Base-by-base conservation (phyloP, 2,888 invertebrate genomes). In the Spialia ferax region DNA sequence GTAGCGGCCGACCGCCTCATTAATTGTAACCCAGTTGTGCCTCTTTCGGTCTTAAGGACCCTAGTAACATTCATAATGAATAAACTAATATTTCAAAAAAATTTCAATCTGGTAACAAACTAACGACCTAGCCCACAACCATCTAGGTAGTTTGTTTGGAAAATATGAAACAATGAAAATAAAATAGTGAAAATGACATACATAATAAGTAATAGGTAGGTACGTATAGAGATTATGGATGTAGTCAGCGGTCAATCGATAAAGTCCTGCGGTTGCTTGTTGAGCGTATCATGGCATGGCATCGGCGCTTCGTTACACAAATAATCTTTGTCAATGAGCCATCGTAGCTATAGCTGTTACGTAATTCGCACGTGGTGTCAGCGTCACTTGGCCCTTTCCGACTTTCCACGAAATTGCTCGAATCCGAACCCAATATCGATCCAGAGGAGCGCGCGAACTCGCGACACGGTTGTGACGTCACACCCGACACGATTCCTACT, bases 261-360 rank as follows among this genome's bases (percentile, higher is more conserved):
- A 38, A 32, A 50, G 26, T 15, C 50, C 23, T 18, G 18, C 59
- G 26, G 42, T 68, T 20, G 79, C 81, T 79, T 79, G 80, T 80
- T 79, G 79, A 78, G 76, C 76, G 73, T 74, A 77, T 77, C 69
- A 73, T 71, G 70, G 73, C 69, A 73, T 71, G 70, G 73, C 73
- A 83, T 75, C 79, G 68, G 35, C 66, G 45, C 52, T 73, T 62
- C 78, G 80, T 79, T 78, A 81, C 80, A 85, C 84, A 87, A 89
- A 89, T 88, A 87, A 89, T 86, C 85, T 86, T 86, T 81, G 86
- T 93, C 92, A 93, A 93, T 92, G 92, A 91, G 86, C 74, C 71
- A 75, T 89, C 85, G 87, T 89, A 84, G 78, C 83, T 75, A 80
- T 77, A 74, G 68, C 63, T 73, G 81, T 93, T 93, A 87, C 89